Base-by-base conservation (phyloP, 2,113 vertebrate species). In the Alligator mississippiensis region DNA sequence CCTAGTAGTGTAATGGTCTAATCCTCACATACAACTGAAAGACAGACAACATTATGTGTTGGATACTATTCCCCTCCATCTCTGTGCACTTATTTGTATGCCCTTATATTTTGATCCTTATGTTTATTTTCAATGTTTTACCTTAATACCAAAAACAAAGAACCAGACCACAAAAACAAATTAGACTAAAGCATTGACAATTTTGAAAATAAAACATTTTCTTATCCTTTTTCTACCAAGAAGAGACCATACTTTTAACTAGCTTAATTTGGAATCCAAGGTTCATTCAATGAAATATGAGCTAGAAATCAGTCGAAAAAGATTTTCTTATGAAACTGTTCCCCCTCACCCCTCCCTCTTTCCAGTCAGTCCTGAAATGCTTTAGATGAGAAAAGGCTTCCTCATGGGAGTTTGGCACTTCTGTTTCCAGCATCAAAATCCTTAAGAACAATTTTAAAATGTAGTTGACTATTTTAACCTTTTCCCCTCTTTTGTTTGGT, bases 21-120 rank as follows among this genome's bases (percentile, higher is more conserved):
- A 10, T 83, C 11, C 59, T 38, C 12, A 25, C 66, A 28, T 77
- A 81, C 16, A 63, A 57, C 1, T 3, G 54, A 47, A 21, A 60
- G 22, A 25, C 34, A 38, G 38, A 72, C 11, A 19, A 74, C 28
- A n/a, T 0, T 0, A 7, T 78, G 75, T 85, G 12, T 2, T 78
- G 75, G 54, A 82, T 87, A 88, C 22, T 13, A 74, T 72, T 72
- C 19, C 68, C 11, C 12, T 34, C 19, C 30, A 38, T 21, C 19
- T 72, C 19, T 34, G 9, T 38, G 28, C 19, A 30, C 68, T 22
- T 38, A 19, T 70, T 13, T 25, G 11, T 47, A 34, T 47, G 2
- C 25, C 18, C 34, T 24, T 74, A 25, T 19, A 47, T 47, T 74
- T 30, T 24, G 12, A 74, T 9, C 70, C 9, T 12, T 74, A 74